Percentiles rank a stretch among this genome's conserved stretches.
These are phyloP conservation scores for Luperina testacea DNA, from an alignment of 2,888 invertebrate species.

Conservation along the genomic window DNA sequence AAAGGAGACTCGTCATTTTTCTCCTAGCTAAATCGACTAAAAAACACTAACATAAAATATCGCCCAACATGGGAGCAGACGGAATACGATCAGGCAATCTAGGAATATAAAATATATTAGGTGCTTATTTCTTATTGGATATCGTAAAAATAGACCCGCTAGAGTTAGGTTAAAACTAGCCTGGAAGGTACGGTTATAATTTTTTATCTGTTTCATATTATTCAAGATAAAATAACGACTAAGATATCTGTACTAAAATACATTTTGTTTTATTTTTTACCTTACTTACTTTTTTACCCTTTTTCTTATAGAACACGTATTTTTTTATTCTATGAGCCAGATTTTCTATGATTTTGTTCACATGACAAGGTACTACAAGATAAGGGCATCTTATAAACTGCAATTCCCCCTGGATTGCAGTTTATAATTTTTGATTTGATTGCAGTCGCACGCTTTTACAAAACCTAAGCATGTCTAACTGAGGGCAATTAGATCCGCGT, in stretches of 20 bases:
- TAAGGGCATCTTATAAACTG: neutral
- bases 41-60: conserved; percentile 49
- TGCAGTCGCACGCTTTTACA: too few species aligned
- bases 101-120: conserved; percentile 53
- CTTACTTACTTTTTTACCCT: too few species aligned
- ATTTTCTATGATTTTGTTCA: neutral
- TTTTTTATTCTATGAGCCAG: neutral
- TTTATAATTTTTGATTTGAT: too few species aligned
- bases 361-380: neutral
- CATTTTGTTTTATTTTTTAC: neutral
- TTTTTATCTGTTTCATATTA: conserved; percentile 40
- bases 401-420: too few species aligned
- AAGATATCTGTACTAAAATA: neutral
- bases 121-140: conserved; percentile 49
- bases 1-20: neutral
- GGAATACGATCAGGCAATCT: conserved; percentile 46
- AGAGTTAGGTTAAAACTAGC: conserved; percentile 36
- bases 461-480: too few species aligned
- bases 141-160: conserved; percentile 45
- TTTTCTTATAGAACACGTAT: neutral
- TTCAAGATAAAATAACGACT: neutral
- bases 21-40: conserved; percentile 34
- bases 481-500: too few species aligned
- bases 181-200: conserved; percentile 16
- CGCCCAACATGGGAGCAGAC: conserved; percentile 19